These are phyloP conservation scores for Tetrax tetrax DNA, from an alignment of 2,113 vertebrate species.

Conservation along the genomic window DNA sequence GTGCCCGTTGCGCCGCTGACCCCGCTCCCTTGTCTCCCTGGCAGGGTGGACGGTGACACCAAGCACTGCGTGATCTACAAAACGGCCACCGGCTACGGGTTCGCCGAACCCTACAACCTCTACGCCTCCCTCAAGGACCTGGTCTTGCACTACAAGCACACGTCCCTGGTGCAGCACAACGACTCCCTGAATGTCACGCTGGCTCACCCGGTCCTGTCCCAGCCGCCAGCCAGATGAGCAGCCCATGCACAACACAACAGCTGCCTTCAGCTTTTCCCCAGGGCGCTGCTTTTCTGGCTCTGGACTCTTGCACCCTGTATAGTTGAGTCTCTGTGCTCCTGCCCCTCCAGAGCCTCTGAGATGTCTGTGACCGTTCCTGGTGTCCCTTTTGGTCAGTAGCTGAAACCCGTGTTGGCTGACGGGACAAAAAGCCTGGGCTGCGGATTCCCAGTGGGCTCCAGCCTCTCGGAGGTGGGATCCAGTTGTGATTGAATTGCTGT, in stretches of 20 bases:
- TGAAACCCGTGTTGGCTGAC: conserved; percentile 19
- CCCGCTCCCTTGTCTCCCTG: background rate
- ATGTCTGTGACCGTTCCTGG: conserved; percentile 48
- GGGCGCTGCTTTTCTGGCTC: background rate
- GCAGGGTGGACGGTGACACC: conserved; percentile 87
- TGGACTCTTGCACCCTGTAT: conserved; percentile 54
- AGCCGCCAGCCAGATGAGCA: conserved; percentile 85
- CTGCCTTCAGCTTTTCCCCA: conserved; percentile 45
- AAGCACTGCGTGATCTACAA: conserved; percentile 95
- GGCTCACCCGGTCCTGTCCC: conserved; percentile 86
- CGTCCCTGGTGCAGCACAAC: conserved; percentile 93
- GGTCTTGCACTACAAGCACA: conserved; percentile 92
- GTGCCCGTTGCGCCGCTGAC: background rate
- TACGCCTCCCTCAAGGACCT: conserved; percentile 90
- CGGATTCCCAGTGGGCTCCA: background rate
- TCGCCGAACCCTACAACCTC: conserved; percentile 92
- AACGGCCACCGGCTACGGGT: conserved; percentile 87
- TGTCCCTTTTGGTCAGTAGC: conserved; percentile 61
- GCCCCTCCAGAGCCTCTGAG: conserved; percentile 60
- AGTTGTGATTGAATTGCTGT: background rate
- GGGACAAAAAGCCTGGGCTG: conserved; percentile 34
- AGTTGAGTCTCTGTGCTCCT: conserved; percentile 65
- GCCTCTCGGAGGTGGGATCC: conserved; percentile 39
- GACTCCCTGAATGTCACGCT: conserved; percentile 92
- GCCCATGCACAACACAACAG: background rate